Base-by-base conservation (phyloP, 92 coral and sea anemone genomes). In the Actinernus sp. region DNA sequence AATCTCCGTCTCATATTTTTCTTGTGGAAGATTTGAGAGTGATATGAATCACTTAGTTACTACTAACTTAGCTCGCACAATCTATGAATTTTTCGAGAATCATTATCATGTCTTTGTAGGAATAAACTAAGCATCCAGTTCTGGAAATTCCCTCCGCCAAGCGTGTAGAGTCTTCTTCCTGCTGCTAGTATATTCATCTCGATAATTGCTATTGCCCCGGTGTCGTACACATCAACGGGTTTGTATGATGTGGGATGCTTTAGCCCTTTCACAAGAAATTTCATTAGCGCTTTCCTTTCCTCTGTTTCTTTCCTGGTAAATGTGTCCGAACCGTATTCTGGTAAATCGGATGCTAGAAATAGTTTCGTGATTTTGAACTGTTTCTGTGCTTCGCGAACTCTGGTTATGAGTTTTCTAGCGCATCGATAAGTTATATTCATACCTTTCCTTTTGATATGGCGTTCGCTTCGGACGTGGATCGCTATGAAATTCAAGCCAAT, bases 101-200 rank as follows among this genome's bases (percentile, higher is more conserved):
- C 82, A 26, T 74, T 58, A 7, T 55, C 29, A 28, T 62, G 83
- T 41, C 72, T 74, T 59, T 55, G 68, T 58, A 68, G 83, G 61
- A 91, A 94, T 45, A 94, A 51, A 71, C 67, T 86, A 16, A 94
- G 51, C 4, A 78, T 61, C 98, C 98, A 94, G 45, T 94, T 88
- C 61, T 94, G 98, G 63, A 87, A 94, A 57, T 94, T 94, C 10
- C 98, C 98, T 46, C 95, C 86, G 1, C 98, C 98, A 20, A 94
- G 46, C 2, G 98, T 94, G 55, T 86, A 85, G 49, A 94, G 88
- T 48, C 89, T 75, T 4, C 63, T 66, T 8, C 97, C 98, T 39
- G 89, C 80, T 14, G 98, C 87, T 1, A 94, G 85, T 14, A 93
- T 93, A 63, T 93, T 93, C 94, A 93, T 93, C 33, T 93, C 98